phyloP scores from a whole-genome alignment of 1,140 invertebrate species.

The Cardiocondyla obscurior region DNA sequence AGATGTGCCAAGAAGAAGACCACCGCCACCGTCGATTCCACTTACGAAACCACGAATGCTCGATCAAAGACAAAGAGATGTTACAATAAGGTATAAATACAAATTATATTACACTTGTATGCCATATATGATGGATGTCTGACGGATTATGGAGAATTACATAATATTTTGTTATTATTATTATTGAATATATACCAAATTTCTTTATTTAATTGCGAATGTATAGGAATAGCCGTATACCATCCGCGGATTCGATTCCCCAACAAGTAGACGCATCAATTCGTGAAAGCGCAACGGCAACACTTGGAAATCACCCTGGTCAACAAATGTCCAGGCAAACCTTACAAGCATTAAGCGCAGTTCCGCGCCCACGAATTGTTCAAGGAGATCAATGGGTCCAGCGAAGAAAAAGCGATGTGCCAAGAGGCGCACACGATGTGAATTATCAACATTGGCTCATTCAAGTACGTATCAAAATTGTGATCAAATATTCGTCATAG shows the following conservation, averaged over 20 bases:
- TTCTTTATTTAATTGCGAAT: conserved; percentile 58
- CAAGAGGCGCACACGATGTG: conserved; percentile 84
- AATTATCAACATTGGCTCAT: conserved; percentile 95
- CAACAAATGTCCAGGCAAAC: conserved; percentile 91
- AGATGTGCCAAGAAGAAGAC: conserved; percentile 77
- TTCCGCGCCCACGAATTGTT: conserved; percentile 89
- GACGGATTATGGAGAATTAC: neutral
- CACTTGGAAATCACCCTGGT: conserved; percentile 78
- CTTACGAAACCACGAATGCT: conserved; percentile 83
- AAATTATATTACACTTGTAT: neutral
- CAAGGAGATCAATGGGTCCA: conserved; percentile 89
- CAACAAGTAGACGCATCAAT: conserved; percentile 82
- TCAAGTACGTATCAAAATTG: conserved; percentile 84
- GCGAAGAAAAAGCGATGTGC: conserved; percentile 87
- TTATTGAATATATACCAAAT: no score
- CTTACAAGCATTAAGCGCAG: conserved; percentile 90
- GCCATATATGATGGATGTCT: neutral
- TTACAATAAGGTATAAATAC: conserved; percentile 80
- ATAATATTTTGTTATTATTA: neutral
- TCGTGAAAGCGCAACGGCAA: conserved; percentile 82
- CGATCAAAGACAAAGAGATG: conserved; percentile 82
- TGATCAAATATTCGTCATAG: neutral
- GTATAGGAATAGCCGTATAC: conserved; percentile 86
- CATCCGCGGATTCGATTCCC: conserved; percentile 85
- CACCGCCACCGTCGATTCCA: conserved; percentile 83